These are phyloP conservation scores for Plectropomus leopardus DNA, from an alignment of 2,113 vertebrate species.

Conservation along the genomic window DNA sequence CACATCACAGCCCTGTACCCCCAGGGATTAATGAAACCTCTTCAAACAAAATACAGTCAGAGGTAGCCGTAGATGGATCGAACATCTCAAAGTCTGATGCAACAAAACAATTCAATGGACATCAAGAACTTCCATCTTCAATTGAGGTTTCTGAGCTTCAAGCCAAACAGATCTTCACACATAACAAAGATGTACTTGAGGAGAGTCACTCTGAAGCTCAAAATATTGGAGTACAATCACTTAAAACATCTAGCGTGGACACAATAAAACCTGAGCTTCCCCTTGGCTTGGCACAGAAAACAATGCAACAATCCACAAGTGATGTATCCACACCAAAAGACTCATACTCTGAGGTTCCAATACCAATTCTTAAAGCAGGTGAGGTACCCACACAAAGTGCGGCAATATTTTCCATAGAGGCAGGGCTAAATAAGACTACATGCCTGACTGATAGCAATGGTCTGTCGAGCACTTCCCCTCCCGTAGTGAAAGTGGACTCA, in stretches of 20 bases:
- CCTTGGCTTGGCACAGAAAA: constrained; percentile 67
- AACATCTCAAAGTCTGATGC: constrained; percentile 37
- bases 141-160: constrained; percentile 44
- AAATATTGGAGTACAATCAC: constrained; percentile 56
- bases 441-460: constrained; percentile 42
- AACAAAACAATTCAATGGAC: constrained; percentile 52
- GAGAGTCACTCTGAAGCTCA: constrained; percentile 57
- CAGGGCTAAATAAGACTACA: constrained; percentile 41
- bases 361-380: constrained; percentile 75
- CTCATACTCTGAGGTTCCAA: constrained; percentile 71
- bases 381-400: constrained; percentile 70
- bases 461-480: constrained; percentile 44
- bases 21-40: constrained; percentile 30
- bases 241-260: constrained; percentile 60
- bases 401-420: constrained; percentile 51
- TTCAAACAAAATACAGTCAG: constrained; percentile 44
- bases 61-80: constrained; percentile 33
- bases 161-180: constrained; percentile 32
- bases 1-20: constrained; percentile 43
- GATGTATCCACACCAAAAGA: constrained; percentile 68
- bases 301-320: constrained; percentile 68
- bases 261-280: constrained; percentile 63
- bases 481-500: constrained; percentile 52
- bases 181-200: constrained; percentile 51
- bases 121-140: constrained; percentile 27